Evolutionary conservation across 2,113 vertebrate genomes (phyloP), one percentile per base, ranked within the genome.

Genomic region (Cyprinodon brontotheroides): DNA sequence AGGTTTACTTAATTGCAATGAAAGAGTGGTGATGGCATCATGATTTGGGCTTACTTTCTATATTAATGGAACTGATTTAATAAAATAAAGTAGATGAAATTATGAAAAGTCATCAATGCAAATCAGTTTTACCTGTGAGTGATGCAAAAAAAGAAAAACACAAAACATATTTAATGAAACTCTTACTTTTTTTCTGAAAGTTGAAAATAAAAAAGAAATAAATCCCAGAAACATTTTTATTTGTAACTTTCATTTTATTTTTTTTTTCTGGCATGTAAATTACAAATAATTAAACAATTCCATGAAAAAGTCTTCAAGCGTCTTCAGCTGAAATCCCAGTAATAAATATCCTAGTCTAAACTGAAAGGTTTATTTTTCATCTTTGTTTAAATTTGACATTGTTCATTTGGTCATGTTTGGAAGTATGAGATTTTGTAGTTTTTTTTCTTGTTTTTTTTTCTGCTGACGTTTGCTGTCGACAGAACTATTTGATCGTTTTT

Each of bases 201-300:
- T n/a, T 20, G 50, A 57, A 57, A 47, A 73, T n/a, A 71, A 57
- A 70, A 72, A 79, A 68, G 61, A 80, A 85, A 80, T 84, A 61
- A 57, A 57, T 20, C 17, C 3, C 50, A 12, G 15, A 73, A 75
- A 73, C 82, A 73, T 4, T 94, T 93, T 93, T 95, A 96, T 97
- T 96, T 95, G 95, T 95, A 96, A 96, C 95, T 96, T 97, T 94
- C 94, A 94, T 91, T 93, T 92, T 95, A 86, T 96, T 96, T 96
- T 90, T 96, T 96, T 90, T 96, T 96, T 96, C 95, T 96, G 95
- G 96, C 96, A 96, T 97, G 96, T 97, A 97, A 97, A 97, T 95
- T 97, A 97, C 96, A 97, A 97, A 97, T 96, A 96, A 96, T 97
- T 96, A 96, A 96, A 97, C 96, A 96, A 96, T 96, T 96, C 96